These are phyloP conservation scores for Dermatemys mawii DNA, from an alignment of 2,113 vertebrate species.

Conservation along the genomic window DNA sequence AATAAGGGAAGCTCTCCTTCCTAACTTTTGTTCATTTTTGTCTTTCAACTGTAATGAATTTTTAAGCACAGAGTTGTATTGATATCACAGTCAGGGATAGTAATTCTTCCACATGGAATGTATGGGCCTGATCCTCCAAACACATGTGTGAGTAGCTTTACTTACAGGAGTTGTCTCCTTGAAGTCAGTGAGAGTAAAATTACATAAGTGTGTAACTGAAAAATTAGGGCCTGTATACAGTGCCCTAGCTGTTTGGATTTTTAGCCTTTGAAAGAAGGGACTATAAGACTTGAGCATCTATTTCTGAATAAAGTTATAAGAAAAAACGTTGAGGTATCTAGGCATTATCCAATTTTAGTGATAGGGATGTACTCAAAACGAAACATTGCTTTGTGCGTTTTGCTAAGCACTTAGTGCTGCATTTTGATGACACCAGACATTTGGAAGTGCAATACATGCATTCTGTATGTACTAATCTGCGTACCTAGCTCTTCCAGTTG, in stretches of 20 bases:
- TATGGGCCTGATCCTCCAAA: not conserved
- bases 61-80: not conserved
- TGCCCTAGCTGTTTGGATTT: not conserved
- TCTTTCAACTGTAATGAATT: slow-evolving; percentile 25
- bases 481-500: not conserved
- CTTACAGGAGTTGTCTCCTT: rapidly evolving
- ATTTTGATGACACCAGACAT: not conserved
- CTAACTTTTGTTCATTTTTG: slow-evolving; percentile 37
- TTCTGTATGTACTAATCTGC: not conserved
- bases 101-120: not conserved
- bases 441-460: not conserved
- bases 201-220: not conserved
- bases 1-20: slow-evolving; percentile 30
- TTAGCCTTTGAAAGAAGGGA: not conserved
- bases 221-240: not conserved
- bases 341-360: no score
- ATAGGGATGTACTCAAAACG: not conserved
- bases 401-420: not conserved
- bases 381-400: not conserved
- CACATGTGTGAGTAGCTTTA: not conserved
- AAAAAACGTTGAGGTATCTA: not conserved
- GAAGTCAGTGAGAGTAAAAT: not conserved
- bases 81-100: not conserved
- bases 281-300: not conserved
- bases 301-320: not conserved